These are phyloP conservation scores for Hoplodrina ambigua DNA, from an alignment of 2,888 invertebrate genomes.

Conservation along the genomic window DNA sequence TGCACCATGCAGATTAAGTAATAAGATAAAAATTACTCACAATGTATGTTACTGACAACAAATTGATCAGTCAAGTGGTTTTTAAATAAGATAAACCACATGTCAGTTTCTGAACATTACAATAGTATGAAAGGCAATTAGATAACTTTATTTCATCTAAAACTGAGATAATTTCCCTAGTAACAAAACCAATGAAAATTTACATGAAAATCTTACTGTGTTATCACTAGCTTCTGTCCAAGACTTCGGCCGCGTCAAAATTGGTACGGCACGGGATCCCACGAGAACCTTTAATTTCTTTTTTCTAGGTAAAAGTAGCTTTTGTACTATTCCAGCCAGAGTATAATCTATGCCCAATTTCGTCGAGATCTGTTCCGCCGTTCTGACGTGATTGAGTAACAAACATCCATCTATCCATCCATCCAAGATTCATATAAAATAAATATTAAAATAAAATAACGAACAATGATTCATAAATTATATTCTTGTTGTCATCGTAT, in stretches of 20 bases:
- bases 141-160: neutral
- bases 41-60: neutral
- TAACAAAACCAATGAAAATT: neutral
- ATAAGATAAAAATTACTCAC: constrained; percentile 12
- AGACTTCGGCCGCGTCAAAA: no score
- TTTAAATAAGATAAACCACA: constrained; percentile 5
- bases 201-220: neutral
- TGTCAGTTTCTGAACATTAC: neutral
- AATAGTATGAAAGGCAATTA: neutral
- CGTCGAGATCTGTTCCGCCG: no score
- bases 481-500: neutral
- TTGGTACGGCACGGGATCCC: no score
- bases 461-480: no score
- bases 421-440: no score
- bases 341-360: no score
- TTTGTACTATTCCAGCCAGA: no score
- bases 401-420: no score
- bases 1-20: constrained; percentile 26
- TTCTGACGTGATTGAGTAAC: no score
- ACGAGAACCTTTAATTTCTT: no score
- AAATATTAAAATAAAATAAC: no score
- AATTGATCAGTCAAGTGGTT: neutral
- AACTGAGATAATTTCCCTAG: neutral
- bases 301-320: no score
- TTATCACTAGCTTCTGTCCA: neutral